These are phyloP conservation scores for Bombyx huttoni DNA, from an alignment of 2,888 invertebrate genomes.

Conservation along the genomic window DNA sequence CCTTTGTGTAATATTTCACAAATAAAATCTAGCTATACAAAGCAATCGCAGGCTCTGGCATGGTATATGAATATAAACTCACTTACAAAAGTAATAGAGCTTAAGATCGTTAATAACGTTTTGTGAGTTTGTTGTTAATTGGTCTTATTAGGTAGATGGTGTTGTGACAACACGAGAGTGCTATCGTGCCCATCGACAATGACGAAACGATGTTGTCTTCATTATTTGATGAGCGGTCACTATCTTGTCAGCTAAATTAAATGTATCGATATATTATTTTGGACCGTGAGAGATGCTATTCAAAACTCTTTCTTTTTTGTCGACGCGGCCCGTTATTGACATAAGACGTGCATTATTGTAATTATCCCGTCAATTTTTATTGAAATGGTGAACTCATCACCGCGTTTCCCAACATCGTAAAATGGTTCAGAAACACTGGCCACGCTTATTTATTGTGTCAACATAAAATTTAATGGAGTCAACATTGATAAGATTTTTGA, in stretches of 20 bases:
- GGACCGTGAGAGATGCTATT: constrained; percentile 63
- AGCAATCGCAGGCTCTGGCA: neutral
- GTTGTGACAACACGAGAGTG: constrained; percentile 71
- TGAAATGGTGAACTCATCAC: constrained; percentile 18
- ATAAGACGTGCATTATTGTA: constrained; percentile 38
- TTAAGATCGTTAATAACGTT: constrained; percentile 31
- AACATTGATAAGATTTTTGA: constrained; percentile 10
- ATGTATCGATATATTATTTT: constrained; percentile 71
- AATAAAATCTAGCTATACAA: neutral
- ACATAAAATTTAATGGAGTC: neutral
- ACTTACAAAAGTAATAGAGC: constrained; percentile 34
- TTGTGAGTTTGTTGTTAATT: constrained; percentile 59
- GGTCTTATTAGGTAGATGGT: constrained; percentile 70
- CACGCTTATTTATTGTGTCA: neutral
- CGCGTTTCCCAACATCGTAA: constrained; percentile 4
- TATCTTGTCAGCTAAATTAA: constrained; percentile 72
- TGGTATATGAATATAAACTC: constrained; percentile 21
- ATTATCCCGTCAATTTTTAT: constrained; percentile 36
- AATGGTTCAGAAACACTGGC: neutral
- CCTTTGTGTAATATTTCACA: neutral
- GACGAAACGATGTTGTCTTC: constrained; percentile 73
- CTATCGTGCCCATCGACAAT: constrained; percentile 72
- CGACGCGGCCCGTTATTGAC: constrained; percentile 55
- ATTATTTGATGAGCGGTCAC: constrained; percentile 71
- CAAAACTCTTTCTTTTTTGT: constrained; percentile 53